Evolutionary conservation across 2,797 vertebrate species (phyloP), one percentile per base, ranked within the genome.

Genomic region (Dryobates pubescens): DNA sequence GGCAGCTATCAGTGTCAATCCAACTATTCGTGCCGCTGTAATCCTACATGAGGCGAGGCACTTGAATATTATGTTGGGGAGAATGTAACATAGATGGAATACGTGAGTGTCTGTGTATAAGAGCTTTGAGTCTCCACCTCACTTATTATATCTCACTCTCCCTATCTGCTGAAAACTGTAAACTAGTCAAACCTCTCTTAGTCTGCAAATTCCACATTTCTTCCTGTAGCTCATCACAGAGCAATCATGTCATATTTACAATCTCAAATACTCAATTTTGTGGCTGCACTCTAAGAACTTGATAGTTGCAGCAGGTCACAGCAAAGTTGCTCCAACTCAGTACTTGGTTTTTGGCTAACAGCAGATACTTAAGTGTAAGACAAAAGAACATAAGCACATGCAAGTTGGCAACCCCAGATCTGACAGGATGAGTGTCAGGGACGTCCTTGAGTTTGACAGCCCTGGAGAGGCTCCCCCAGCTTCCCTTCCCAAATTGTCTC

Each of bases 381-480:
- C 6, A 2, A 0, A 5, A 63, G 51, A 67, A 3, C 7, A 19
- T 1, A 15, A 83, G 17, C 22, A 65, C 3, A 3, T 5, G 9
- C 16, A 12, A 36, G 47, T 2, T 27, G 22, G 64, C 10, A 23
- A 3, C 49, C 41, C 51, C 59, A 78, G 51, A 80, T 61, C 72
- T 27, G 49, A 8, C 16, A 16, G 32, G 23, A 9, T 8, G 18
- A 77, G 11, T 13, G 45, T 2, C 32, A 36, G 41, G 51, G 41
- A 13, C 17, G 18, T 3, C 41, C 71, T 12, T 62, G 45, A 19
- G 6, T 29, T 1, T 78, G 24, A n/a, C 30, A 81, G 63, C 11
- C 67, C 51, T 13, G 9, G 51, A 58, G 56, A 83, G 17, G 53
- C 17, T 59, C 17, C 61, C 34, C 10, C 14, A 38, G 30, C 20